A percentile compares a stretch with the other conserved stretches of the same genome.
Evolutionary conservation across 2,888 invertebrate genomes (phyloP).

Genomic region (Lacanobia oleracea): DNA sequence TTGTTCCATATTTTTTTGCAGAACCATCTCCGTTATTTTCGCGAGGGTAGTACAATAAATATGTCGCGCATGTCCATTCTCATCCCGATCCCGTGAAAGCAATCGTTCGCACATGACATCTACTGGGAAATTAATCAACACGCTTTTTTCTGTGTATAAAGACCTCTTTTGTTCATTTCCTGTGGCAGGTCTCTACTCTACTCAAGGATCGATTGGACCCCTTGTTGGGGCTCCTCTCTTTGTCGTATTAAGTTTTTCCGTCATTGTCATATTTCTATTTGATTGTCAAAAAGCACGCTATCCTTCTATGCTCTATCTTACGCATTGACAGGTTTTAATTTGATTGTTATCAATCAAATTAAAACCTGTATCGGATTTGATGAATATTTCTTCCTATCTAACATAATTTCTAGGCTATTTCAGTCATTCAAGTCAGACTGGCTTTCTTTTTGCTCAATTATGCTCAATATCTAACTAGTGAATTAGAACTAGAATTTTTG

Average conservation of each 20-base stretch:
- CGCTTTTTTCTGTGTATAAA: slow-evolving; percentile 29
- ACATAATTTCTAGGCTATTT: no score
- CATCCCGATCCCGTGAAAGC: slow-evolving; percentile 11
- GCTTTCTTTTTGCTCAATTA: background rate
- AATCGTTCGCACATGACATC: slow-evolving; percentile 28
- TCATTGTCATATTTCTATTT: background rate
- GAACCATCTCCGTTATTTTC: background rate
- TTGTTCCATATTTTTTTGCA: slow-evolving; percentile 8
- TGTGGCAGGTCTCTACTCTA: slow-evolving; percentile 16
- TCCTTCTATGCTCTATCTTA: background rate
- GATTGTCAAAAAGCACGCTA: background rate
- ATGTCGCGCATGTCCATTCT: slow-evolving; percentile 5
- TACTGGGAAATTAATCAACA: slow-evolving; percentile 44
- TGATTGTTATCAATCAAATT: no score
- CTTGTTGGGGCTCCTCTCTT: slow-evolving; percentile 7
- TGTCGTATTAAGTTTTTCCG: slow-evolving; percentile 7
- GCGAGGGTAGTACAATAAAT: slow-evolving; percentile 7
- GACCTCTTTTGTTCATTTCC: slow-evolving; percentile 34
- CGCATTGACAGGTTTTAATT: slow-evolving; percentile 14
- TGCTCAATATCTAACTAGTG: slow-evolving; percentile 2
- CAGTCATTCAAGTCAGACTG: background rate
- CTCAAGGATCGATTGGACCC: slow-evolving; percentile 20
- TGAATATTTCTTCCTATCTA: no score
- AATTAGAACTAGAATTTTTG: slow-evolving; percentile 22
- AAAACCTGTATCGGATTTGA: slow-evolving; percentile 7